A percentile compares a stretch with the other conserved stretches of the same genome.
Evolutionary conservation across 2,113 vertebrate genomes (phyloP).

Genomic region (Falcunculus frontatus): DNA sequence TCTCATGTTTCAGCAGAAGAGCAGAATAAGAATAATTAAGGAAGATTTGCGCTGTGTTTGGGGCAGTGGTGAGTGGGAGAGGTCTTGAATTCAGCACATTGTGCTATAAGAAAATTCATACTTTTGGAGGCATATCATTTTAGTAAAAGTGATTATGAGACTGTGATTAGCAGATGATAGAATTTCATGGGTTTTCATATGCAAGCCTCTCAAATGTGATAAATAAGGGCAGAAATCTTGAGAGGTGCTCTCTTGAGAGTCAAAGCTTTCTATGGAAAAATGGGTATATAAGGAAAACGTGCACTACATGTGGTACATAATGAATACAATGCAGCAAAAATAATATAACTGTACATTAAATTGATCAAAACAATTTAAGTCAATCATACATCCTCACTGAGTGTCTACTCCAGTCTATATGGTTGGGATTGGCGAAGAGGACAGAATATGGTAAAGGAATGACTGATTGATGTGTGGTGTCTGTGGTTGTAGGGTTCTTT

Average conservation of each 20-base stretch:
- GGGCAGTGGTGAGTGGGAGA: neutral
- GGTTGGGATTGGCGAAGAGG: neutral
- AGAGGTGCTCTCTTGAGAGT: neutral
- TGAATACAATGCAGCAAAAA: neutral
- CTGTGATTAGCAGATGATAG: neutral
- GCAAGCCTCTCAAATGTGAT: neutral
- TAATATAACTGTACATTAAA: neutral
- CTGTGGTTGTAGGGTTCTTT: neutral
- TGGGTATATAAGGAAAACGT: fast-evolving
- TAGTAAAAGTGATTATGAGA: neutral
- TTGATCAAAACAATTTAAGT: neutral
- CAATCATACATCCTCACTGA: neutral
- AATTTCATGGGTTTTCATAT: neutral
- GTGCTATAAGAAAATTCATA: neutral
- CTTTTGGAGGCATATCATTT: neutral
- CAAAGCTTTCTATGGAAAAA: neutral
- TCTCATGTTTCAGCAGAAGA: neutral
- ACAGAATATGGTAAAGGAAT: neutral
- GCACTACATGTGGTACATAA: neutral
- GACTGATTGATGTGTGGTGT: neutral
- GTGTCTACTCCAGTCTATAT: fast-evolving
- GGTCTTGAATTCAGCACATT: neutral
- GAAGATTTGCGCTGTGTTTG: neutral
- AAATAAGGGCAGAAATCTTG: neutral
- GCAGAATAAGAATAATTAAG: neutral